Base-by-base conservation (phyloP, 2,797 vertebrate genomes). In the Cetoscarus ocellatus region DNA sequence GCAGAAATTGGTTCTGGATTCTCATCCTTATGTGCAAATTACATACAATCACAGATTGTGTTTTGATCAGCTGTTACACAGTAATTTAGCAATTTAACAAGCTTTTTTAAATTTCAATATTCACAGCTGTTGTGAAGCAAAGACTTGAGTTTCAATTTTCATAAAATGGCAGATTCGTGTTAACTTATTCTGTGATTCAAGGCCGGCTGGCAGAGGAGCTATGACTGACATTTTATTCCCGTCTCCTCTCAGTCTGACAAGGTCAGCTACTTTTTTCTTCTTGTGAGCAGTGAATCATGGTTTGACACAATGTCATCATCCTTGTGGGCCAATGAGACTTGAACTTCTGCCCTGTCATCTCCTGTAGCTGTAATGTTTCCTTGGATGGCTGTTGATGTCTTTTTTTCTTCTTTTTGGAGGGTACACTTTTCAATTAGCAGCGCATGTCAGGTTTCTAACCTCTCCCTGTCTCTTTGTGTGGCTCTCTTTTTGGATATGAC, bases 231-330 rank as follows among this genome's bases (percentile, higher is more conserved):
- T 19, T 38, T 56, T 19, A 53, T 55, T 38, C 43, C 44, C 15
- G 39, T 76, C 10, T 36, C 10, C 17, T 66, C n/a, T 4, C 18
- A 60, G 14, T 45, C 48, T 45, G 42, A 68, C 47, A 60, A 5
- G 27, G 39, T 36, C 35, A 35, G 39, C 10, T 34, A 14, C 54
- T 18, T 51, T 69, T 56, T 19, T 50, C 69, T 57, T 17, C 35
- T 55, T 49, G 12, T 60, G 27, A 40, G 5, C 49, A 19, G 18
- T 67, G 44, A 80, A 48, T 70, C 35, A 19, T 15, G 54, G 35
- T 43, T 53, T 47, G 42, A 61, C 36, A 58, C n/a, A 40, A 44
- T 48, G 65, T 56, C 69, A 66, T 35, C 18, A 34, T 39, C 38
- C 39, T 43, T 48, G 15, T 62, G 53, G 36, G 52, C 40, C 35